These are phyloP conservation scores for Sinosuthora webbiana DNA, from an alignment of 2,113 vertebrate species.

Conservation along the genomic window DNA sequence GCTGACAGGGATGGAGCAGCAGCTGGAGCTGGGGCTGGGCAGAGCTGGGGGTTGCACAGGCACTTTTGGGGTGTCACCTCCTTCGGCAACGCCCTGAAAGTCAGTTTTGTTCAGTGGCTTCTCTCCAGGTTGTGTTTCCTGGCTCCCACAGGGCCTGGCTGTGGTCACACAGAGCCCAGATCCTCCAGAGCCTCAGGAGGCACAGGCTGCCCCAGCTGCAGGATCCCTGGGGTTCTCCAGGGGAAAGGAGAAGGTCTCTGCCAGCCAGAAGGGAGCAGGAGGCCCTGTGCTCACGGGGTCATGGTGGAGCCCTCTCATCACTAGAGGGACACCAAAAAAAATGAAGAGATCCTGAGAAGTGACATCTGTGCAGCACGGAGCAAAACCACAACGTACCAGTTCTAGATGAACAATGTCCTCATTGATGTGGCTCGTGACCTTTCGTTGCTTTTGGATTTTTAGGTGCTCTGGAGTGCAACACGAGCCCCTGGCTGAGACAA, in stretches of 20 bases:
- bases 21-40: background rate
- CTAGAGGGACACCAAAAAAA: background rate
- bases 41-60: background rate
- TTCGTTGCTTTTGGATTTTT: background rate
- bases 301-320: background rate
- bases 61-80: background rate
- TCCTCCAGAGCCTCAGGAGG: background rate
- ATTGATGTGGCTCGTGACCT: background rate
- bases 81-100: background rate
- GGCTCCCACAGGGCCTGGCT: accelerated
- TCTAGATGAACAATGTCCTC: background rate
- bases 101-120: background rate
- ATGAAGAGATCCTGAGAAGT: background rate
- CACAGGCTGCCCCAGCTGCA: background rate
- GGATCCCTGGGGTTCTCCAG: background rate
- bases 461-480: background rate
- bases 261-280: background rate
- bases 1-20: background rate
- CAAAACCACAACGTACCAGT: background rate
- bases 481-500: background rate
- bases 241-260: background rate
- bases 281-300: background rate
- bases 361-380: background rate
- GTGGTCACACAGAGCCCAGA: accelerated
- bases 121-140: background rate